These are phyloP conservation scores for Pelochelys cantorii DNA, from an alignment of 2,797 vertebrate species.

Conservation along the genomic window DNA sequence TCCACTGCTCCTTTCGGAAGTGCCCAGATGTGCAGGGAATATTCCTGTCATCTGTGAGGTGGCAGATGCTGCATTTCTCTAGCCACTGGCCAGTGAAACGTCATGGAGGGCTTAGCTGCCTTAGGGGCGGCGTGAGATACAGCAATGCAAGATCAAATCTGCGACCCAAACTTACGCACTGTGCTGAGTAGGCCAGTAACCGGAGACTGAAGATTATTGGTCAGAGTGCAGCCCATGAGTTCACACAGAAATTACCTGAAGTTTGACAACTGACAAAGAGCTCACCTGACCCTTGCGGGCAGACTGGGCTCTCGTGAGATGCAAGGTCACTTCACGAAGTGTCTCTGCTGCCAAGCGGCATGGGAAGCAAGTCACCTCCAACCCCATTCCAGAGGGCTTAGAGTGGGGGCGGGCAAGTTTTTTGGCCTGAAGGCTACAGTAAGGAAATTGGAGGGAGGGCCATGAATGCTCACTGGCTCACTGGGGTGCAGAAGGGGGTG, in stretches of 20 bases:
- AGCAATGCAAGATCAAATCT: background rate
- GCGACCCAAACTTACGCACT: background rate
- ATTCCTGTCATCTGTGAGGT: background rate
- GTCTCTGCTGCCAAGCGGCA: rapidly evolving
- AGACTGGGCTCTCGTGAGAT: background rate
- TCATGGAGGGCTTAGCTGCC: too few relatives aligned
- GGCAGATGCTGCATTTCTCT: background rate
- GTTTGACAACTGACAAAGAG: background rate
- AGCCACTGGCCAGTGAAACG: background rate
- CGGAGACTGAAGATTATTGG: rapidly evolving
- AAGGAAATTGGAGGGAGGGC: too few relatives aligned
- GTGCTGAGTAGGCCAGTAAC: background rate
- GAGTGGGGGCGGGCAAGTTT: too few relatives aligned
- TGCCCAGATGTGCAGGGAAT: background rate
- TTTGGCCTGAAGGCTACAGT: too few relatives aligned
- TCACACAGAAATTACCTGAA: background rate
- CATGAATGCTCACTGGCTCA: too few relatives aligned
- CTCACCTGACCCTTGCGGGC: background rate
- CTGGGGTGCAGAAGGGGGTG: too few relatives aligned
- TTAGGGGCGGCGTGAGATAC: background rate
- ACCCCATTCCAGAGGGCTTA: background rate
- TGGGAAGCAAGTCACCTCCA: rapidly evolving
- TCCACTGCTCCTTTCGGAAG: background rate
- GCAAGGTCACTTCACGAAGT: background rate
- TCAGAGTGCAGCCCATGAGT: rapidly evolving